Evolutionary conservation across 2,888 invertebrate genomes (phyloP).

Genomic region (Volucella inanis): DNA sequence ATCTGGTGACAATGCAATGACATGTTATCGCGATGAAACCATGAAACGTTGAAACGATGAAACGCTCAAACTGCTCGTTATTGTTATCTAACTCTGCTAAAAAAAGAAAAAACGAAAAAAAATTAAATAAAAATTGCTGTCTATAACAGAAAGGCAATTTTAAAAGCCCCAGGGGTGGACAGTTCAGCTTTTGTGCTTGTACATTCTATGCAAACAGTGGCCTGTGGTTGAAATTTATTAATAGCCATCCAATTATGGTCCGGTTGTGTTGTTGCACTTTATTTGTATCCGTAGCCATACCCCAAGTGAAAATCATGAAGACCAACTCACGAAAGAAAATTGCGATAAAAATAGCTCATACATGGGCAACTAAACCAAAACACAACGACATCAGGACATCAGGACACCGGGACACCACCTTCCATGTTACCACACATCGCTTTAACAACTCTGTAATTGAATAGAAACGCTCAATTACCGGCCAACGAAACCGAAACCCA

Average conservation of each 20-base stretch:
- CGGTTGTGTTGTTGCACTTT: slow-evolving; percentile 1
- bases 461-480: slow-evolving; percentile 70
- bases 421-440: neutral
- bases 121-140: neutral
- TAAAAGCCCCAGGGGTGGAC: neutral
- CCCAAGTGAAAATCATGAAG: slow-evolving; percentile 52
- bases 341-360: slow-evolving; percentile 26
- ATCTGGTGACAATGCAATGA: slow-evolving; percentile 25
- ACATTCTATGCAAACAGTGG: slow-evolving; percentile 42
- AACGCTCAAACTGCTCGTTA: neutral
- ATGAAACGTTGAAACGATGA: neutral
- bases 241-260: slow-evolving; percentile 52
- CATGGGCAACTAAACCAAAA: slow-evolving; percentile 9
- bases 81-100: slow-evolving; percentile 13
- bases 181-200: neutral
- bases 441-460: slow-evolving; percentile 58
- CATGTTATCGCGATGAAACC: slow-evolving; percentile 34
- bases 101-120: slow-evolving; percentile 3
- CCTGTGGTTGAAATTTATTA: slow-evolving; percentile 48
- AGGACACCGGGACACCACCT: slow-evolving; percentile 5
- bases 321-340: slow-evolving; percentile 18
- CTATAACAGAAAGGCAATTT: slow-evolving; percentile 17
- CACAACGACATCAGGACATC: neutral
- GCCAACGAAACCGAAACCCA: slow-evolving; percentile 64
- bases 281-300: slow-evolving; percentile 8